These are phyloP conservation scores for Brachymystax lenok DNA, from an alignment of 2,797 vertebrate genomes.

Conservation along the genomic window DNA sequence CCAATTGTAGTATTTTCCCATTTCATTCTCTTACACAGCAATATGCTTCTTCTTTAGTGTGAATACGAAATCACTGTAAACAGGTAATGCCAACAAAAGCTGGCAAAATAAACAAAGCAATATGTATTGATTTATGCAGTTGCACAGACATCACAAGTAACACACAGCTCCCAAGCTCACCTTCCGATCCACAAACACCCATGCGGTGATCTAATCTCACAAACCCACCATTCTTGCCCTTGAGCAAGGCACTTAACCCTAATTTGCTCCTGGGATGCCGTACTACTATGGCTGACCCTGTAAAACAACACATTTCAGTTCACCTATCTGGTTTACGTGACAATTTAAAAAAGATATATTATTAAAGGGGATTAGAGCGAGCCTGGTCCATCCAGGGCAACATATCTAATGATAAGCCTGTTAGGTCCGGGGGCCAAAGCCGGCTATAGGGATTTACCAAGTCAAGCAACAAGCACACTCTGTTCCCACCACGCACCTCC, in stretches of 20 bases:
- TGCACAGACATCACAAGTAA: not conserved
- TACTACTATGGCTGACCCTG: constrained; percentile 48
- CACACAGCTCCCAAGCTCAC: constrained; percentile 23
- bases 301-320: constrained; percentile 64
- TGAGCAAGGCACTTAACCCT: no score
- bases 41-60: not conserved
- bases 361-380: constrained; percentile 68
- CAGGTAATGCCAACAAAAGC: not conserved
- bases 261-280: constrained; percentile 34
- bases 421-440: constrained; percentile 53
- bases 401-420: constrained; percentile 68
- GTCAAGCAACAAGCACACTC: constrained; percentile 61
- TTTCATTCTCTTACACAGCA: not conserved
- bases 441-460: constrained; percentile 66
- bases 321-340: no score
- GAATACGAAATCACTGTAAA: no score
- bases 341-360: constrained; percentile 57
- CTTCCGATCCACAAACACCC: constrained; percentile 16
- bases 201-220: not conserved
- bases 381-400: constrained; percentile 58
- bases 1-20: not conserved
- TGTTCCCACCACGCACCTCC: constrained; percentile 70
- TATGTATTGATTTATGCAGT: not conserved
- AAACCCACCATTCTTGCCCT: not conserved
- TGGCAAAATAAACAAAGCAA: not conserved